Evolutionary conservation across 2,797 vertebrate species (phyloP), one percentile per base, ranked within the genome.

Genomic region (Cirrhinus molitorella): DNA sequence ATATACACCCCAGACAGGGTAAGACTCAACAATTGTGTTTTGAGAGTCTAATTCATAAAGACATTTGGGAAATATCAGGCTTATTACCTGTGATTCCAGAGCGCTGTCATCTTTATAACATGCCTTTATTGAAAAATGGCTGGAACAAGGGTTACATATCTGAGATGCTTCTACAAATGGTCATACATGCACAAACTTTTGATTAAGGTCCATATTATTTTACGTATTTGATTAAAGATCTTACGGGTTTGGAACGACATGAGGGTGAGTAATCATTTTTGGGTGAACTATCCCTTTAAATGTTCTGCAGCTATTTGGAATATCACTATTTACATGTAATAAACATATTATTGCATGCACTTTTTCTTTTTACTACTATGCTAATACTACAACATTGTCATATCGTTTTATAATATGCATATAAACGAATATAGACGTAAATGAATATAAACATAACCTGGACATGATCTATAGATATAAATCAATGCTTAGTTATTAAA

Each of bases 1-100:
- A 85, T 72, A 74, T 61, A 81, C 74, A 74, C 23, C 47, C n/a
- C 37, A 63, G 80, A 47, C 66, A 71, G 67, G 66, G 57, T 40
- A 28, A 82, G 71, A 43, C 73, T 83, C 81, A 6, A 17, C 61
- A 47, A 57, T 47, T 76, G 37, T 45, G 49, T 57, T 57, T 67
- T 23, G 21, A 74, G 34, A 67, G n/a, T 45, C 31, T 55, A 34
- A 76, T 76, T 68, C 51, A 68, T 55, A 67, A 55, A 82, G 71
- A 47, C 45, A 66, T 82, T 66, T 75, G 47, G 61, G 57, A 55
- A 67, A 66, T 75, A 75, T 66, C 21, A 76, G 72, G 57, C 61
- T n/a, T 76, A 55, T 75, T 66, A 40, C 23, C 59, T 14, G 31
- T 66, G 45, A 66, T 75, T 55, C 16, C 37, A 57, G 6, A 83